Evolutionary conservation across 2,797 vertebrate genomes (phyloP).

Genomic region (Hemibagrus guttatus): DNA sequence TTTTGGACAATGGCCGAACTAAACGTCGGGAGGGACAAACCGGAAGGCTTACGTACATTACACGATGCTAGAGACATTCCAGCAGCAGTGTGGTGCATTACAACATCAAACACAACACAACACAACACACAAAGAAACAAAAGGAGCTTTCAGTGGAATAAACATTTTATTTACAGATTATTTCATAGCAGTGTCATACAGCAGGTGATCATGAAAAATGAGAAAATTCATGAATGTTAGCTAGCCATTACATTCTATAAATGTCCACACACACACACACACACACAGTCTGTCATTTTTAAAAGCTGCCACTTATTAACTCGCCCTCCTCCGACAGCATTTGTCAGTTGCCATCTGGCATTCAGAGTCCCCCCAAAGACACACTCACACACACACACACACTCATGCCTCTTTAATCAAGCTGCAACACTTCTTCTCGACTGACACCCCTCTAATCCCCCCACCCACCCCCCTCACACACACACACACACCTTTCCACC

Average conservation of each 20-base stretch:
- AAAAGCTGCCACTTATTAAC: slow-evolving; percentile 74
- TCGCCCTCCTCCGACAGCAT: slow-evolving; percentile 71
- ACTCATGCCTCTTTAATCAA: slow-evolving; percentile 70
- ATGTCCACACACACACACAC: slow-evolving; percentile 48
- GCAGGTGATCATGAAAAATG: slow-evolving; percentile 39
- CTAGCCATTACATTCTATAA: slow-evolving; percentile 55
- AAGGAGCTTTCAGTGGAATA: slow-evolving; percentile 52
- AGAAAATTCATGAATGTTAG: slow-evolving; percentile 53
- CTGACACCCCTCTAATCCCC: slow-evolving; percentile 52
- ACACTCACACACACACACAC: slow-evolving; percentile 49
- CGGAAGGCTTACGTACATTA: slow-evolving; percentile 68
- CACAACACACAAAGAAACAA: no score
- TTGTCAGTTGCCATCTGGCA: slow-evolving; percentile 61
- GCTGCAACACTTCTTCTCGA: slow-evolving; percentile 65
- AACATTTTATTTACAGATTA: slow-evolving; percentile 72
- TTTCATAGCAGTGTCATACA: slow-evolving; percentile 50
- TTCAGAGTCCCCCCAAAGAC: slow-evolving; percentile 39
- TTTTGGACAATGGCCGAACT: slow-evolving; percentile 72
- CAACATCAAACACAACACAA: slow-evolving; percentile 1
- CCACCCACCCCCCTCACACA: slow-evolving; percentile 1
- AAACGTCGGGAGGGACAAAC: slow-evolving; percentile 55
- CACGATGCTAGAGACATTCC: slow-evolving; percentile 69
- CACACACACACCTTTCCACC: not conserved
- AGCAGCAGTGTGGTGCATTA: slow-evolving; percentile 5
- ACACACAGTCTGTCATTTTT: slow-evolving; percentile 57